Evolutionary conservation across 2,113 vertebrate genomes (phyloP).

Genomic region (Axis porcinus): DNA sequence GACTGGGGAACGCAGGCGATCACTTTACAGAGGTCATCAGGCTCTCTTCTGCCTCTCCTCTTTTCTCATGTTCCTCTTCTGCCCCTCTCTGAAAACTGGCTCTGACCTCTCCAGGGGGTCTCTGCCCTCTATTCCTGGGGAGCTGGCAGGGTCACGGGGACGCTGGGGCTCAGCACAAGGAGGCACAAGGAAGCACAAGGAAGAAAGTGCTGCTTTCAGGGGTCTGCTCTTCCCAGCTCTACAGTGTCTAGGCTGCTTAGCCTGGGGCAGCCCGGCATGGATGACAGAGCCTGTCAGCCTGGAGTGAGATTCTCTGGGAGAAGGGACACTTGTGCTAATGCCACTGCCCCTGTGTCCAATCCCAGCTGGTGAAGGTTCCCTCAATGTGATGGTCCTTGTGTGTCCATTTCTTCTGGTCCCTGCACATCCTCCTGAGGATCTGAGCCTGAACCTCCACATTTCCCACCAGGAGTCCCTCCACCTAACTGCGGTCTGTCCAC

Average conservation of each 20-base stretch:
- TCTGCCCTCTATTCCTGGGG: not conserved
- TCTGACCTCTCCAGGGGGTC: not conserved
- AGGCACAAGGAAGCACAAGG: not conserved
- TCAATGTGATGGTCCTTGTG: not conserved
- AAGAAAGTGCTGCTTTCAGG: not conserved
- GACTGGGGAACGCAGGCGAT: not conserved
- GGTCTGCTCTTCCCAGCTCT: not conserved
- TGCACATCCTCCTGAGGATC: not conserved
- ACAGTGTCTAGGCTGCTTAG: not conserved
- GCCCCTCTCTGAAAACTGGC: not conserved
- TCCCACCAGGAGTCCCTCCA: not conserved
- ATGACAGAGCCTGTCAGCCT: not conserved
- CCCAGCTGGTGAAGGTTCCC: not conserved
- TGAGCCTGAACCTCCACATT: not conserved
- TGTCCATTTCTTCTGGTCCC: not conserved
- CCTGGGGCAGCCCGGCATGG: not conserved
- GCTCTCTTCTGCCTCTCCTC: not conserved
- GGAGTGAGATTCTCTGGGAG: not conserved
- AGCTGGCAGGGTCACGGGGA: not conserved
- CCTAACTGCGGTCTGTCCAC: accelerated
- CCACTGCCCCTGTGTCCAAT: not conserved
- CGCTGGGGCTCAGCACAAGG: not conserved
- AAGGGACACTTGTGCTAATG: accelerated
- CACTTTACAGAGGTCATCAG: not conserved
- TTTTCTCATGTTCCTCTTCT: not conserved